Evolutionary conservation across 2,113 vertebrate species (phyloP).

Genomic region (Oophaga pumilio): DNA sequence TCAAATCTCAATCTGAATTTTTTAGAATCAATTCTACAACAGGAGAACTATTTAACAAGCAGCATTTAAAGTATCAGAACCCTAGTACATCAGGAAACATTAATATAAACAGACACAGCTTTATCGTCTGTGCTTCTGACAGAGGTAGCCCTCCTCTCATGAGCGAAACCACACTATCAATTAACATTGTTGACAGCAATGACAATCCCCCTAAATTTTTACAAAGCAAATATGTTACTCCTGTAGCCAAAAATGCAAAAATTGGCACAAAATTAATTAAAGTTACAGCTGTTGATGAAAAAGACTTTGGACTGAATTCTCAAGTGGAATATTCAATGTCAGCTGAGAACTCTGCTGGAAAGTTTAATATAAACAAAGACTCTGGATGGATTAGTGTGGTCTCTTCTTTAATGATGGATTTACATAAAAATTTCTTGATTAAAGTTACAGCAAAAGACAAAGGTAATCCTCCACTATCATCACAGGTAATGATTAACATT

Average conservation of each 20-base stretch:
- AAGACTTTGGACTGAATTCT: slow-evolving; percentile 93
- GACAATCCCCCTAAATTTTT: slow-evolving; percentile 89
- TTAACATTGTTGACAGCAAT: slow-evolving; percentile 92
- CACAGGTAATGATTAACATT: slow-evolving; percentile 76
- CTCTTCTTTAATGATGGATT: slow-evolving; percentile 81
- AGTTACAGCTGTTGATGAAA: slow-evolving; percentile 85
- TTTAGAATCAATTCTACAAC: slow-evolving; percentile 92
- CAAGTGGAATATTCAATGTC: slow-evolving; percentile 86
- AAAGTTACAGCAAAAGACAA: slow-evolving; percentile 85
- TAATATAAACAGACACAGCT: slow-evolving; percentile 94
- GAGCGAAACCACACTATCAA: slow-evolving; percentile 93
- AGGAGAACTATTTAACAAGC: slow-evolving; percentile 92
- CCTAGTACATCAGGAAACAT: slow-evolving; percentile 78
- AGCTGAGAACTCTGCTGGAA: slow-evolving; percentile 77
- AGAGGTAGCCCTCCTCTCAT: slow-evolving; percentile 82
- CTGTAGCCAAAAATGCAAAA: slow-evolving; percentile 90
- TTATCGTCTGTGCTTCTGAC: slow-evolving; percentile 93
- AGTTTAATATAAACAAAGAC: slow-evolving; percentile 84
- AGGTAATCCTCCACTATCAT: slow-evolving; percentile 89
- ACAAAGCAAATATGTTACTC: slow-evolving; percentile 81
- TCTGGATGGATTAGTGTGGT: slow-evolving; percentile 90
- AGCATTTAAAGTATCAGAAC: slow-evolving; percentile 88
- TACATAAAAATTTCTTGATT: slow-evolving; percentile 83
- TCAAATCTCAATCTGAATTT: slow-evolving; percentile 92
- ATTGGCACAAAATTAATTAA: slow-evolving; percentile 86